Conservation (phyloP, 2,113 vertebrate genomes). For the Microcebus murinus region DNA sequence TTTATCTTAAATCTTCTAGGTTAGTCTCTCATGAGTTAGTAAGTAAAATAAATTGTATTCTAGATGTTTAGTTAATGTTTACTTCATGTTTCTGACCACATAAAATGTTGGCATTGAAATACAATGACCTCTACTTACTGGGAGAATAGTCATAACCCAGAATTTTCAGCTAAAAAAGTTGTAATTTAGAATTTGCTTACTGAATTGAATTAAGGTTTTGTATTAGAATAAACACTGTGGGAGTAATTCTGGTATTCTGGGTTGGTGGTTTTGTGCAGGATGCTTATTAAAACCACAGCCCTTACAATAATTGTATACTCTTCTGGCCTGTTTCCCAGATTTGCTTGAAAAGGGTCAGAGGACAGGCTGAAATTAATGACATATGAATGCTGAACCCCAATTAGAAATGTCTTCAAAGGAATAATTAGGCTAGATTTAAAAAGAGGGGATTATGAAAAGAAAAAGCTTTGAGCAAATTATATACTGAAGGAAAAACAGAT, state of each 20-base stretch:
- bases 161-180: constrained; percentile 8
- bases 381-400: constrained; percentile 45
- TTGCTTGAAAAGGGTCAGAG: constrained; percentile 38
- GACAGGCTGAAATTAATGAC: constrained; percentile 65
- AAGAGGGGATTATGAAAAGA: constrained; percentile 4
- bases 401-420: constrained; percentile 59
- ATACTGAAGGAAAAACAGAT: constrained; percentile 35
- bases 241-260: neutral
- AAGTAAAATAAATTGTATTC: neutral
- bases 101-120: neutral
- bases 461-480: constrained; percentile 51
- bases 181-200: neutral
- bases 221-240: neutral
- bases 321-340: constrained; percentile 42
- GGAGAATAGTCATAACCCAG: neutral
- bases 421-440: constrained; percentile 53
- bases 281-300: neutral
- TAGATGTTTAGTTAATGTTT: neutral
- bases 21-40: neutral
- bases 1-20: neutral
- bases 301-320: neutral
- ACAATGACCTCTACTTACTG: neutral
- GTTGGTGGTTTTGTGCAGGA: neutral
- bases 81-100: neutral
- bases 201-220: constrained; percentile 14